Evolutionary conservation across 2,888 invertebrate species (phyloP), one percentile per base, ranked within the genome.

Genomic region (Megastigmus dorsalis): DNA sequence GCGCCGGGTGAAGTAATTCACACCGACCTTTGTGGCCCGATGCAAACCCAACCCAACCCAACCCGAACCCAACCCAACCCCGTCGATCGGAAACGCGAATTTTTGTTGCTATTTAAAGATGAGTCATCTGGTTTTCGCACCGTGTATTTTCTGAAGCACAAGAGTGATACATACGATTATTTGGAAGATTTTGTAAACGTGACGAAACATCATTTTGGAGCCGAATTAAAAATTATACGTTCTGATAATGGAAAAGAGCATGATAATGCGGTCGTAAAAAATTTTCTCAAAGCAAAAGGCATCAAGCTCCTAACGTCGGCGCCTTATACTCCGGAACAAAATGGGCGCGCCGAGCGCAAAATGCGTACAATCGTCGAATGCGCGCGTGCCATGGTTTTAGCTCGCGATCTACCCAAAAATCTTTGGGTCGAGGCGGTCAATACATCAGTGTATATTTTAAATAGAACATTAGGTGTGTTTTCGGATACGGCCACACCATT

Each of bases 281-380:
- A 59, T 38, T 68, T 68, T 20, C 5, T 45, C 0, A 57, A 52
- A 5, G 54, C n/a, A n/a, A n/a, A n/a, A n/a, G n/a, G n/a, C n/a
- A n/a, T n/a, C n/a, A n/a, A n/a, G n/a, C n/a, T n/a, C 30, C 67
- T 74, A 30, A 68, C 65, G 13, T 76, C 79, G 0, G 66, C 77
- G 3, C 78, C 77, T 0, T 80, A 79, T 45, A 79, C 78, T 1
- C 77, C 77, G 3, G 75, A 79, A n/a, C n/a, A 30, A 69, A 81
- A 79, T 38, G 80, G 78, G 4, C 30, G 48, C 7, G 45, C 50
- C 38, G 45, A 62, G 18, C 62, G 48, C 18, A 30, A 33, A 13
- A 62, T 48, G 48, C 48, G 45, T 2, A 60, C 60, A 9, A 43
- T 60, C 3, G 43, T 60, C 4, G 43, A 60, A 13, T 18, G 41